These are phyloP conservation scores for Ametastegia equiseti DNA, from an alignment of 2,888 invertebrate genomes.

Conservation along the genomic window DNA sequence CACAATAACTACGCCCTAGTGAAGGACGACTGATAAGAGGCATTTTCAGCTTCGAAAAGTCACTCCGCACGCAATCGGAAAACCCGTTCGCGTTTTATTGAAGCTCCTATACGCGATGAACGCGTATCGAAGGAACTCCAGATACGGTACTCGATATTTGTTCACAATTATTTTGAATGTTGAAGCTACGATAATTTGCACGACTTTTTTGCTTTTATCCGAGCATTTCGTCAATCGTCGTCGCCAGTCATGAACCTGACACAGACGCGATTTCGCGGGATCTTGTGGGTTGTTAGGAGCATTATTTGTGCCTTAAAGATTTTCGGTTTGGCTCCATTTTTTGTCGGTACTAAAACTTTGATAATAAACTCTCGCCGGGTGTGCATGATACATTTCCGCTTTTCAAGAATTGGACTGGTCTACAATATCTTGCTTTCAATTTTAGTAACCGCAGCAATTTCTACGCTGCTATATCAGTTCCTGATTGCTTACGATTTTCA, in stretches of 20 bases:
- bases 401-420: neutral
- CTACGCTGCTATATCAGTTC: no score
- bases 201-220: neutral
- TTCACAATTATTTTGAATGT: neutral
- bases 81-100: neutral
- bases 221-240: neutral
- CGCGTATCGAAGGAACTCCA: neutral
- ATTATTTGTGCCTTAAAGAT: neutral
- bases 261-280: neutral
- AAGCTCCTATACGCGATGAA: neutral
- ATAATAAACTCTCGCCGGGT: neutral
- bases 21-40: neutral
- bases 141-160: neutral
- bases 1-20: neutral
- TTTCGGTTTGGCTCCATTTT: neutral
- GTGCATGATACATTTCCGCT: neutral
- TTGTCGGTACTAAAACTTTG: neutral
- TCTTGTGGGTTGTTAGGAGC: neutral
- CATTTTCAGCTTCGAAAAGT: neutral
- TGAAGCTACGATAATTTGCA: neutral
- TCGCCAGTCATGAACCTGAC: neutral
- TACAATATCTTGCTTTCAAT: no score
- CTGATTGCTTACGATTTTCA: no score
- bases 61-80: neutral
- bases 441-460: no score